phyloP scores from a whole-genome alignment of 1,140 invertebrate genomes.

The Drosophila repleta region DNA sequence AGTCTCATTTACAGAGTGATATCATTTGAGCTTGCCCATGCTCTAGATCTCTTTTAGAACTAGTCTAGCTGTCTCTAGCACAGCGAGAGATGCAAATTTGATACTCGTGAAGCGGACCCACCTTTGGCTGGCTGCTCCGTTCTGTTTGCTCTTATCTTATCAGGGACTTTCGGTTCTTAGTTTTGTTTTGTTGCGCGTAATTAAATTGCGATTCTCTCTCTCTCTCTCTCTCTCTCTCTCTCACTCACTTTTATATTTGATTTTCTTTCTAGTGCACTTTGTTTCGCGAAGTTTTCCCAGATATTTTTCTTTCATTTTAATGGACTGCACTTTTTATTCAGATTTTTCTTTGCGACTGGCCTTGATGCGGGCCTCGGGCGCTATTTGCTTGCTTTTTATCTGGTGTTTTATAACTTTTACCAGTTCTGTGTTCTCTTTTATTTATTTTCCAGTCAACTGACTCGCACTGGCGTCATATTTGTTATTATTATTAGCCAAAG shows the following conservation, averaged over 20 bases:
- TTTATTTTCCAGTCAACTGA: constrained; percentile 40
- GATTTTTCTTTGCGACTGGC: constrained; percentile 33
- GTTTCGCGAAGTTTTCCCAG: constrained; percentile 14
- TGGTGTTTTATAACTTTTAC: constrained; percentile 26
- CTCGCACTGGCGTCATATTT: constrained; percentile 62
- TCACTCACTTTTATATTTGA: neutral
- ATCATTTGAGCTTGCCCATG: no score
- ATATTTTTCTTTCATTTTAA: constrained; percentile 1
- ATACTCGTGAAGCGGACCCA: neutral
- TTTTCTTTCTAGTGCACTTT: constrained; percentile 10
- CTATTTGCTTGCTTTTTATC: constrained; percentile 14
- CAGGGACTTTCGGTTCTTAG: constrained; percentile 3
- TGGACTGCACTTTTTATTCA: constrained; percentile 6
- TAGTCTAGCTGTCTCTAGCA: no score
- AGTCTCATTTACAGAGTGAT: no score
- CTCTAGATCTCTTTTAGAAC: no score
- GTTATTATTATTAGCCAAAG: constrained; percentile 72
- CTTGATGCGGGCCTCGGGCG: constrained; percentile 46
- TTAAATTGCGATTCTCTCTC: constrained; percentile 48
- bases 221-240: neutral
- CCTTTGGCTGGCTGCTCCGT: constrained; percentile 1
- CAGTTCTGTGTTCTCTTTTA: constrained; percentile 5
- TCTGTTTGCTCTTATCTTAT: constrained; percentile 35
- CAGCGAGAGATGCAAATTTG: constrained; percentile 2
- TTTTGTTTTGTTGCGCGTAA: constrained; percentile 33